Evolutionary conservation across 2,888 invertebrate genomes (phyloP).

Genomic region (Melanostoma scalare): DNA sequence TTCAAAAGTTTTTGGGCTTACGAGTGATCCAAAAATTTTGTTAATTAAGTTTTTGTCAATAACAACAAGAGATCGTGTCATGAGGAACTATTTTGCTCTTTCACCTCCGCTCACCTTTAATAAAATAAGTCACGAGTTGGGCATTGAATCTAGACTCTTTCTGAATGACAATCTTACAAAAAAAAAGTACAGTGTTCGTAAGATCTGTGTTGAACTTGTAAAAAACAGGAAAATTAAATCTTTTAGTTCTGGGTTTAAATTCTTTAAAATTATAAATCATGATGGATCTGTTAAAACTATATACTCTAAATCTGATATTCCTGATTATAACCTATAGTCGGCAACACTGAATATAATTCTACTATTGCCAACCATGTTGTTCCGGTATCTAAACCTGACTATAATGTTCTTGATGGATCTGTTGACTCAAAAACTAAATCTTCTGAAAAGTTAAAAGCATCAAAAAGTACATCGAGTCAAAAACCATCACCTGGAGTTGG

Average conservation of each 20-base stretch:
- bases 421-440: neutral
- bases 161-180: conserved; percentile 1
- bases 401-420: neutral
- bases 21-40: neutral
- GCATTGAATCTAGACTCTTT: conserved; percentile 1
- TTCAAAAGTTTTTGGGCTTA: neutral
- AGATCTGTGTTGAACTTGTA: neutral
- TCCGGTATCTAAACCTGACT: neutral
- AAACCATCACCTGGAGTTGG: neutral
- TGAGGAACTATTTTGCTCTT: neutral
- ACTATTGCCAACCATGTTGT: neutral
- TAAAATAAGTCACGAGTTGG: neutral
- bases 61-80: neutral
- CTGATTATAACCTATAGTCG: neutral
- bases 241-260: neutral
- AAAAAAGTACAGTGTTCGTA: conserved; percentile 3
- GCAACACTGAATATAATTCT: neutral
- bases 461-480: neutral
- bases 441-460: neutral
- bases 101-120: neutral
- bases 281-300: neutral
- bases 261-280: conserved; percentile 2
- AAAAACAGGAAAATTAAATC: neutral
- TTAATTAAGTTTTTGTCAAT: neutral
- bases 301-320: neutral